These are phyloP conservation scores for Rhysida immarginata DNA, from an alignment of 1,140 invertebrate species.

Conservation along the genomic window DNA sequence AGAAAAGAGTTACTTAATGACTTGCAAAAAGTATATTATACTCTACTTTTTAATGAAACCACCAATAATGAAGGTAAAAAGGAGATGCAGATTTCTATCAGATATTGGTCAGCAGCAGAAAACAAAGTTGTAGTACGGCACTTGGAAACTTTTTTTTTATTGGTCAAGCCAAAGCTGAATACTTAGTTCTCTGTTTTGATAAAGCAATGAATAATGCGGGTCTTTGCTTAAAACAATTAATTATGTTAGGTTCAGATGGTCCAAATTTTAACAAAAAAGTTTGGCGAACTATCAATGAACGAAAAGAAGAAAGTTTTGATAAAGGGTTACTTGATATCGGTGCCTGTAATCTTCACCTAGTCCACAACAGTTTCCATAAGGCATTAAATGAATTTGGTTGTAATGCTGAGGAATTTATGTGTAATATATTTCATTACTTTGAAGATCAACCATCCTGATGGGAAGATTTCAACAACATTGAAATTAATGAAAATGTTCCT, in stretches of 20 bases:
- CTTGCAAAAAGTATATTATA: neutral
- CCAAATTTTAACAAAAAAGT: slow-evolving; percentile 12
- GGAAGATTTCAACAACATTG: slow-evolving; percentile 18
- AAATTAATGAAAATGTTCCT: slow-evolving; percentile 12
- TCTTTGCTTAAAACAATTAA: slow-evolving; percentile 5
- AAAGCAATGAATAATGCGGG: slow-evolving; percentile 3
- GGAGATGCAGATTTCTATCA: slow-evolving; percentile 6
- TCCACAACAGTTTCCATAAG: slow-evolving; percentile 20
- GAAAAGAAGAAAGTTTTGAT: neutral
- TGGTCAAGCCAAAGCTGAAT: slow-evolving; percentile 5
- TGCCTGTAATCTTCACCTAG: slow-evolving; percentile 18
- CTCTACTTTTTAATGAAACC: slow-evolving; percentile 10
- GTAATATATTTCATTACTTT: slow-evolving; percentile 19
- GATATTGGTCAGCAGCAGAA: slow-evolving; percentile 7
- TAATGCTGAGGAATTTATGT: slow-evolving; percentile 15
- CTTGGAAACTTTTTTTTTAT: slow-evolving; percentile 10
- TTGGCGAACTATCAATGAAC: slow-evolving; percentile 6
- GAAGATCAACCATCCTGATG: slow-evolving; percentile 15
- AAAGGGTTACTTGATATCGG: slow-evolving; percentile 12
- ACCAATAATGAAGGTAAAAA: slow-evolving; percentile 8
- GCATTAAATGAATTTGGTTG: slow-evolving; percentile 18
- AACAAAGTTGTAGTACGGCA: slow-evolving; percentile 6
- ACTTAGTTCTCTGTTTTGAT: neutral
- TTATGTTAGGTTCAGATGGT: slow-evolving; percentile 11
- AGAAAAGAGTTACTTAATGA: slow-evolving; percentile 6